Evolutionary conservation across 2,888 invertebrate species (phyloP), one percentile per base, ranked within the genome.

Genomic region (Apamea epomidion): DNA sequence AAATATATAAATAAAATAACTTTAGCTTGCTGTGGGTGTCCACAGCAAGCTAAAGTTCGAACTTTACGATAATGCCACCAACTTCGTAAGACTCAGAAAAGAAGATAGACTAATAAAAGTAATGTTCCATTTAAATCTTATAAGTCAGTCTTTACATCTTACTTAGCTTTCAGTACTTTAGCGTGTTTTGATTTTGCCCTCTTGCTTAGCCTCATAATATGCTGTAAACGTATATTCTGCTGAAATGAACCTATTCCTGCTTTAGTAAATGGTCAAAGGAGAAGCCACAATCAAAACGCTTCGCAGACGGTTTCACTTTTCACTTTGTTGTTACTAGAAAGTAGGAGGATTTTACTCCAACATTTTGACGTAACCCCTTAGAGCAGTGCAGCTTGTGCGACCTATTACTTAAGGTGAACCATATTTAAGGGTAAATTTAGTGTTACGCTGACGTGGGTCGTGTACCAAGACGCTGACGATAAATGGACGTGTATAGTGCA

Each of bases 61-160:
- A 29, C 80, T 80, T 84, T 54, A 84, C 69, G 45, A 72, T 64
- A 78, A 48, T 58, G 48, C 37, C 45, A 37, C 51, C 67, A 78
- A 72, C n/a, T 74, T 60, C 74, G 25, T 70, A 60, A 70, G 25
- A 73, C 45, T 45, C 62, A 60, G 51, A 80, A 81, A 48, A 58
- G 25, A 82, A 82, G 21, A 60, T 60, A 45, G 42, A 58, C 48
- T 64, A 60, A 72, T 64, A 71, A 82, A 69, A 42, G 69, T 64
- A 78, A 60, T 68, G 29, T 64, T 48, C n/a, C 42, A 54, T 70
- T 82, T 60, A 25, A 70, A 80, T 74, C 42, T 60, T 67, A n/a
- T 45, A 58, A 48, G 29, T 45, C 42, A 58, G 42, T 48, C 21
- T 29, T 42, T 68, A 37, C 25, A 18, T 73, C 64, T 70, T 37